Conservation (phyloP, 2,888 invertebrate genomes). For the Polia nebulosa region DNA sequence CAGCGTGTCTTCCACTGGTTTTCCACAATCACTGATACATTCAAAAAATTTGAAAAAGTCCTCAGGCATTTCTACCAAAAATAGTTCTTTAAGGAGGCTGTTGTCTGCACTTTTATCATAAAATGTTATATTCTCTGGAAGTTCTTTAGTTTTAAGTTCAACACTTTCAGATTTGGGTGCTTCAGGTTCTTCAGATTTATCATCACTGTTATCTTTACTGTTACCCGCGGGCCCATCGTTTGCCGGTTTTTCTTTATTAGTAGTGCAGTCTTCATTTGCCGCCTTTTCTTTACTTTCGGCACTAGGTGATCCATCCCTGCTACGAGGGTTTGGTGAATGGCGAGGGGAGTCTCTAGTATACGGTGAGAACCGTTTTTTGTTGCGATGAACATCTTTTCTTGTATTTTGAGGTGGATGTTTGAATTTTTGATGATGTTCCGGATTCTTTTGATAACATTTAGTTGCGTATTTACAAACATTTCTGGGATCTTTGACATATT, state of each 20-base stretch:
- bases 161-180: not conserved
- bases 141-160: constrained; percentile 51
- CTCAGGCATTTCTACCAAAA: constrained; percentile 96
- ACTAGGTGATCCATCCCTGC: constrained; percentile 17
- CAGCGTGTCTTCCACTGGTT: constrained; percentile 92
- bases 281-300: not conserved
- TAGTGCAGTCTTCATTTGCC: constrained; percentile 6
- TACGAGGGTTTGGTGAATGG: constrained; percentile 16
- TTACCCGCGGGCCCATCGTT: not conserved
- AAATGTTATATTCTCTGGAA: constrained; percentile 77
- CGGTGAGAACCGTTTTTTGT: constrained; percentile 73
- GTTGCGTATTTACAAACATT: constrained; percentile 94
- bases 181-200: not conserved
- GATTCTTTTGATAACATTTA: constrained; percentile 96
- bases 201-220: constrained; percentile 6
- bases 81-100: constrained; percentile 93
- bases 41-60: constrained; percentile 97
- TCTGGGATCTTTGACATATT: constrained; percentile 85
- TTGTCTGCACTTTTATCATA: constrained; percentile 87
- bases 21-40: constrained; percentile 91
- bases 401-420: constrained; percentile 93
- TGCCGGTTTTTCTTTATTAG: not conserved
- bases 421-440: constrained; percentile 93
- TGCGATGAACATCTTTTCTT: constrained; percentile 66
- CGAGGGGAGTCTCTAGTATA: constrained; percentile 65